These are phyloP conservation scores for Dipodomys spectabilis DNA, from an alignment of 2,113 vertebrate species.

Conservation along the genomic window DNA sequence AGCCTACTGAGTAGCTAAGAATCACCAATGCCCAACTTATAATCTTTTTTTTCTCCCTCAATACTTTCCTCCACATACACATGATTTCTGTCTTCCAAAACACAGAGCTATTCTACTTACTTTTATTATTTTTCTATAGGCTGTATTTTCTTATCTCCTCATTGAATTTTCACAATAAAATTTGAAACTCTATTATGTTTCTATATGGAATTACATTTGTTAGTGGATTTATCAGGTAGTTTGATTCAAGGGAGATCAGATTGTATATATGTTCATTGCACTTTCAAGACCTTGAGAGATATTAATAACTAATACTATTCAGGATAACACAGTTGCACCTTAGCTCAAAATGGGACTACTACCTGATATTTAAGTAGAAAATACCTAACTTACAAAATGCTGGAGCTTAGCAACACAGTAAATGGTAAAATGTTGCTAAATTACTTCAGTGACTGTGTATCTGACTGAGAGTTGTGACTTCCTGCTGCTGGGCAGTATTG, in stretches of 20 bases:
- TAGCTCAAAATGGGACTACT: background rate
- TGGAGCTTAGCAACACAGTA: background rate
- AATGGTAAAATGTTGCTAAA: background rate
- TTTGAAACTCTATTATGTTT: background rate
- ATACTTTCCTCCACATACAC: background rate
- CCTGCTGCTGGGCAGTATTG: background rate
- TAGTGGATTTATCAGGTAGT: background rate
- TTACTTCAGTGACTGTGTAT: background rate
- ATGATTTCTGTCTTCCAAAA: background rate
- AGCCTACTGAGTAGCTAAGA: too few species aligned
- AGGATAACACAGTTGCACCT: background rate
- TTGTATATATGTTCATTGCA: background rate
- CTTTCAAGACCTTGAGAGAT: background rate
- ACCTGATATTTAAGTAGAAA: background rate
- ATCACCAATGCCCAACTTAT: too few species aligned
- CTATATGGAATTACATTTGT: background rate
- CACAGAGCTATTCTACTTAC: background rate
- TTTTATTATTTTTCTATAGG: background rate
- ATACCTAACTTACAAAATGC: background rate
- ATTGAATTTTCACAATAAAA: background rate
- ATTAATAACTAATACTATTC: background rate
- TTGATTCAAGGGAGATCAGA: background rate
- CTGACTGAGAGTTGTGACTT: background rate
- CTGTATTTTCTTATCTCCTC: background rate
- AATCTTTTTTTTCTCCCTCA: background rate